These are phyloP conservation scores for Cassiopea xamachana DNA, from an alignment of 30 jellyfish, hydroid and myxozoan genomes.

Conservation along the genomic window DNA sequence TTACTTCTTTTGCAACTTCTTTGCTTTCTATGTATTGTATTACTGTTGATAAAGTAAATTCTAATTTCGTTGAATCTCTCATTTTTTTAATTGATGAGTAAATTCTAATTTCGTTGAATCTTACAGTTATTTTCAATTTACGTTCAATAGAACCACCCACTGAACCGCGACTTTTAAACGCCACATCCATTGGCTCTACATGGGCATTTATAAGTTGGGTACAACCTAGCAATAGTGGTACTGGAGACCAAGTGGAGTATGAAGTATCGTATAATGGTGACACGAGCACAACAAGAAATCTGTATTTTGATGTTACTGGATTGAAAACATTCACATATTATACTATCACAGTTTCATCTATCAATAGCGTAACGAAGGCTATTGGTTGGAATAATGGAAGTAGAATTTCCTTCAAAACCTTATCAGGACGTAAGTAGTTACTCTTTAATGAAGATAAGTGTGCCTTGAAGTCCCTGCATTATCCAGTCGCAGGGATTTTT, in stretches of 20 bases:
- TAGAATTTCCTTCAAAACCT: conserved; percentile 45
- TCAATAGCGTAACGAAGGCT: conserved; percentile 73
- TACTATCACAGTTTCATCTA: conserved; percentile 32
- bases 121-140: not conserved
- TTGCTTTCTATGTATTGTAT: no score
- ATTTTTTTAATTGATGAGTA: no score
- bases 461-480: not conserved
- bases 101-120: no score
- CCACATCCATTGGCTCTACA: not conserved
- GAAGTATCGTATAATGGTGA: not conserved
- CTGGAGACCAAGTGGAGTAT: conserved; percentile 23
- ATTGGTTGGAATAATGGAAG: conserved; percentile 25
- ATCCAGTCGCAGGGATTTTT: not conserved
- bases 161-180: conserved; percentile 33
- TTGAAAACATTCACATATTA: conserved; percentile 53
- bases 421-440: conserved; percentile 78
- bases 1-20: no score
- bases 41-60: no score
- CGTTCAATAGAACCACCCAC: conserved; percentile 1
- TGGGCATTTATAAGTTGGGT: conserved; percentile 47
- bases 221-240: conserved; percentile 18
- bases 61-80: no score
- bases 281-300: not conserved
- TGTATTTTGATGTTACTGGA: conserved; percentile 7
- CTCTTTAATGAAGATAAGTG: not conserved